Percentiles rank a stretch among this genome's conserved stretches.
These are phyloP conservation scores for Rhinella marina DNA, from an alignment of 2,797 vertebrate species.

Conservation along the genomic window DNA sequence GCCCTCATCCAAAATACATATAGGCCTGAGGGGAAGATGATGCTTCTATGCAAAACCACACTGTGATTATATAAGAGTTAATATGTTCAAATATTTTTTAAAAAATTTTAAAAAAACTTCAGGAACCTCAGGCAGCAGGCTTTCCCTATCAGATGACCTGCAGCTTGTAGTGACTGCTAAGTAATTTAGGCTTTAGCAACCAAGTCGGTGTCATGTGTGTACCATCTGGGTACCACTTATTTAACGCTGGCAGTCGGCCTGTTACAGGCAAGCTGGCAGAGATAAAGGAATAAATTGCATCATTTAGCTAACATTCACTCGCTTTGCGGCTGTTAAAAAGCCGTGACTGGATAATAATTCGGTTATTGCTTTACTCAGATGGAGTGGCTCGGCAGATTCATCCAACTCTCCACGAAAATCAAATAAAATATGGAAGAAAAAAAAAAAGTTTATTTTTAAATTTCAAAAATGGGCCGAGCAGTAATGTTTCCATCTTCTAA, in stretches of 20 bases:
- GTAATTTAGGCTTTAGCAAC: conserved; percentile 87
- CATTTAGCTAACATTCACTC: conserved; percentile 98
- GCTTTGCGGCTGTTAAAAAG: conserved; percentile 90
- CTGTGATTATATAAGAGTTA: conserved; percentile 60
- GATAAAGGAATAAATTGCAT: conserved; percentile 95
- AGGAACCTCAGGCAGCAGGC: conserved; percentile 82
- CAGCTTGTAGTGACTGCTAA: conserved; percentile 87
- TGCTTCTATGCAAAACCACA: background rate
- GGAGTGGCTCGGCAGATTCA: conserved; percentile 83
- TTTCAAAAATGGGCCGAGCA: conserved; percentile 68
- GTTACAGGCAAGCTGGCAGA: conserved; percentile 91
- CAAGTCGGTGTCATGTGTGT: conserved; percentile 90
- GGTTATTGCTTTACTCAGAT: conserved; percentile 87
- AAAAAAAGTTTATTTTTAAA: conserved; percentile 56
- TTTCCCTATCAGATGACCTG: conserved; percentile 85
- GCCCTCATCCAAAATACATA: background rate
- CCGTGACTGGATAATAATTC: conserved; percentile 95
- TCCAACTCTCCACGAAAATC: conserved; percentile 71
- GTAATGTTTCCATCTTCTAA: conserved; percentile 76
- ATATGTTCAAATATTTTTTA: conserved; percentile 81
- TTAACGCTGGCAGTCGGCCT: conserved; percentile 94
- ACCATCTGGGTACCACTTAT: conserved; percentile 98
- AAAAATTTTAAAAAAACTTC: background rate
- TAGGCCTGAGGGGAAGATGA: background rate
- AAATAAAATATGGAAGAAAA: conserved; percentile 3